These are phyloP conservation scores for Salarias fasciatus DNA, from an alignment of 2,797 vertebrate species.

Conservation along the genomic window DNA sequence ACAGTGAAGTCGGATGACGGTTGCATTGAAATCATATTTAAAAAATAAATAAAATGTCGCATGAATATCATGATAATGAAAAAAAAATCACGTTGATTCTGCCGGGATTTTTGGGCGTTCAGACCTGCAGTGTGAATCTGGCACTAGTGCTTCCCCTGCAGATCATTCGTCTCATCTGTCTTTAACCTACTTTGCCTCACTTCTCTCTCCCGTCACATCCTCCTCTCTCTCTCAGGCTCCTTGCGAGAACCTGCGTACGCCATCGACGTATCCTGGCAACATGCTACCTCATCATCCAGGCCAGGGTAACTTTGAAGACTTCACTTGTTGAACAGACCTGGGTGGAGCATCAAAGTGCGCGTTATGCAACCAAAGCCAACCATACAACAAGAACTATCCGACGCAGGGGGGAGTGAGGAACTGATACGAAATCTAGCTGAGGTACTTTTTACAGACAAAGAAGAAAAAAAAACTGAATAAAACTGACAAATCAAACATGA, in stretches of 20 bases:
- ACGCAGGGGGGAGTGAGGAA: slow-evolving; percentile 48
- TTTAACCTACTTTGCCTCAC: slow-evolving; percentile 10
- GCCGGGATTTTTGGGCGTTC: no score
- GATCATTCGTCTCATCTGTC: slow-evolving; percentile 11
- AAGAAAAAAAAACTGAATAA: slow-evolving; percentile 25
- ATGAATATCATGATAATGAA: no score
- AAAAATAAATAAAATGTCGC: no score
- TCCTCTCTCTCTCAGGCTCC: slow-evolving; percentile 87
- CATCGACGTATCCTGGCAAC: slow-evolving; percentile 95
- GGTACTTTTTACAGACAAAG: slow-evolving; percentile 63
- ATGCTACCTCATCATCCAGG: slow-evolving; percentile 99
- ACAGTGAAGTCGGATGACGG: no score
- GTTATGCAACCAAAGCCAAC: slow-evolving; percentile 83
- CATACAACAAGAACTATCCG: slow-evolving; percentile 69
- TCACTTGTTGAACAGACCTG: slow-evolving; percentile 90
- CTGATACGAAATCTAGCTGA: slow-evolving; percentile 50
- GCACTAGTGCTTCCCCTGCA: no score
- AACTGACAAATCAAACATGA: slow-evolving; percentile 40
- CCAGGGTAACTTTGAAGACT: slow-evolving; percentile 98
- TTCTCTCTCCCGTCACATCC: slow-evolving; percentile 9
- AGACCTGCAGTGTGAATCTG: no score
- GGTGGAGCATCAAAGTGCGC: slow-evolving; percentile 52
- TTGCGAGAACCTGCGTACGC: slow-evolving; percentile 93
- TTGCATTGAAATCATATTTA: no score
- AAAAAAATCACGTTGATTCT: no score